phyloP scores from a whole-genome alignment of 1,140 invertebrate genomes.

The Caenorhabditis tropicalis region DNA sequence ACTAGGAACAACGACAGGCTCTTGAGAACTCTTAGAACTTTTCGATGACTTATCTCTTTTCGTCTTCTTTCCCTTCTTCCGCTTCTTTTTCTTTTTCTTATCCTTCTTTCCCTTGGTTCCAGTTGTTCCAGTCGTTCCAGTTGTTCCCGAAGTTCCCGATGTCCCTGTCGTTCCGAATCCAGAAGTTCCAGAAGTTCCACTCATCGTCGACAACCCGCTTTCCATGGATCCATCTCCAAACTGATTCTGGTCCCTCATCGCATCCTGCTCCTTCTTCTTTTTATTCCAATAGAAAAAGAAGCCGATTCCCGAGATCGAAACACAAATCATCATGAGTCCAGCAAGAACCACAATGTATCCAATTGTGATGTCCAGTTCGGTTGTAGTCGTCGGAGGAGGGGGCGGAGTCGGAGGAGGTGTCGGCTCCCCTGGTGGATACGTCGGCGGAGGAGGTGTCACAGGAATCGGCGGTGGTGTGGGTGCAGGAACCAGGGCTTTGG shows the following conservation, averaged over 20 bases:
- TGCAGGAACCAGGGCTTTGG: neutral
- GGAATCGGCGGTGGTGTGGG: too few relatives aligned
- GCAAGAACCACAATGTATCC: neutral
- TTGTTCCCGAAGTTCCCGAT: too few relatives aligned
- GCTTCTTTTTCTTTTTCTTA: neutral
- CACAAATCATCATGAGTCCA: neutral
- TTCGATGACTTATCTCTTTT: neutral
- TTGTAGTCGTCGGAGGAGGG: neutral
- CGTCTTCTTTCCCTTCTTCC: neutral
- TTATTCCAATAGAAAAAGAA: neutral
- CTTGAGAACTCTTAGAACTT: too few relatives aligned
- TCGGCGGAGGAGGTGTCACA: too few relatives aligned
- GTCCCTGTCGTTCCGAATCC: too few relatives aligned
- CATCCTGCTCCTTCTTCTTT: neutral
- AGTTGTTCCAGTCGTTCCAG: neutral
- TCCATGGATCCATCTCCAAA: neutral
- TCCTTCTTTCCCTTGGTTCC: neutral
- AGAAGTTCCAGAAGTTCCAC: neutral
- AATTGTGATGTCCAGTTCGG: neutral
- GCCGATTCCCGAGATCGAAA: neutral
- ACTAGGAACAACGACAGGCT: too few relatives aligned
- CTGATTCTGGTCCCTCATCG: neutral
- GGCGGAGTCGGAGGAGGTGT: neutral
- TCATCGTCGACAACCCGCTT: neutral
- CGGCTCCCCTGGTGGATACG: too few relatives aligned